Evolutionary conservation across 2,797 vertebrate genomes (phyloP).

Genomic region (Erpetoichthys calabaricus): DNA sequence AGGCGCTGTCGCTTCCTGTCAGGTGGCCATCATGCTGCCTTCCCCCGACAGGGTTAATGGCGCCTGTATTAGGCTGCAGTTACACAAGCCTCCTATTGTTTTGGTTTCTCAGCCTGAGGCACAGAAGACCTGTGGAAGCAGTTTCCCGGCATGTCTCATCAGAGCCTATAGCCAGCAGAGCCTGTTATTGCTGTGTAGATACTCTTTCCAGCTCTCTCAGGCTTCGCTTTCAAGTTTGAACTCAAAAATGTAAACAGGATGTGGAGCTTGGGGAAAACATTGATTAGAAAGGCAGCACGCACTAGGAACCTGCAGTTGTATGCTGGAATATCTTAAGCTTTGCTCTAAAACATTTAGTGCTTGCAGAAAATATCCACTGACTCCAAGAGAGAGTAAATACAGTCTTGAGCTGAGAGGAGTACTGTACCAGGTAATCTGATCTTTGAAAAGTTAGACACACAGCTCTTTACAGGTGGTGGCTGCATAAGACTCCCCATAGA

Average conservation of each 20-base stretch:
- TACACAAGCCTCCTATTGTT: constrained; percentile 24
- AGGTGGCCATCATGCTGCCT: constrained; percentile 6
- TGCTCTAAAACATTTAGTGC: not conserved
- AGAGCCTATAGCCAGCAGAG: not conserved
- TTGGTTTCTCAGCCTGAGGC: constrained; percentile 15
- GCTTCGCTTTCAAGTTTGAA: constrained; percentile 39
- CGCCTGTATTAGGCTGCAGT: constrained; percentile 16
- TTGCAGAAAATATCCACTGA: not conserved
- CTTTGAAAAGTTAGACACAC: too few relatives aligned
- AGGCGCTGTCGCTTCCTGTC: not conserved
- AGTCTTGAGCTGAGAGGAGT: too few relatives aligned
- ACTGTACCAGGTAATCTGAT: too few relatives aligned
- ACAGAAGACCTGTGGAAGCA: constrained; percentile 28
- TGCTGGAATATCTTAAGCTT: not conserved
- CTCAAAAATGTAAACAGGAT: constrained; percentile 49
- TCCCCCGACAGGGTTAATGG: constrained; percentile 8
- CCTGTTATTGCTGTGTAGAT: not conserved
- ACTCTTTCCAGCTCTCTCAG: constrained; percentile 5
- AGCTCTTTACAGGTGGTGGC: too few relatives aligned
- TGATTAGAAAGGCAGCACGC: not conserved
- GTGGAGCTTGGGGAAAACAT: not conserved
- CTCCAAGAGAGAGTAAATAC: not conserved
- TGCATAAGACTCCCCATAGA: too few relatives aligned
- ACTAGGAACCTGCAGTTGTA: too few relatives aligned
- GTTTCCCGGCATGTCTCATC: constrained; percentile 40